phyloP scores from a whole-genome alignment of 2,888 invertebrate genomes.

The Myopa testacea region DNA sequence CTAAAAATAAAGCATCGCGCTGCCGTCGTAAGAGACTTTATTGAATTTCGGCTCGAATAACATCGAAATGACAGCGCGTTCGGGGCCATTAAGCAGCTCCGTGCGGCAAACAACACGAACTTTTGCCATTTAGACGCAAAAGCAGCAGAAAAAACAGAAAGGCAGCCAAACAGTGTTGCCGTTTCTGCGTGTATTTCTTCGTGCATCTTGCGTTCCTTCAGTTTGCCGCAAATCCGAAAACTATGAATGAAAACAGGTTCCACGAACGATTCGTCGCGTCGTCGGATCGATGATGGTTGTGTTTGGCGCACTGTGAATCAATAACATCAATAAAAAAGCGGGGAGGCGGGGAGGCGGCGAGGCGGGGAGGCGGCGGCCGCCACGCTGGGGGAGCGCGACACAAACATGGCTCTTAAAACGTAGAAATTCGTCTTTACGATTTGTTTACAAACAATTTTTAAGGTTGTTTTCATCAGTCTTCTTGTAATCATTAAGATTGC shows the following conservation, averaged over 20 bases:
- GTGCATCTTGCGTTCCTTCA: neutral
- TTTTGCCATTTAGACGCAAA: constrained; percentile 47
- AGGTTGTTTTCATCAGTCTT: neutral
- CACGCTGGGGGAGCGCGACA: neutral
- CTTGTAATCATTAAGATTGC: no score
- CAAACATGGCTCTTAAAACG: neutral
- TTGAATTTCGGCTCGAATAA: constrained; percentile 32
- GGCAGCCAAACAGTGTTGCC: constrained; percentile 18
- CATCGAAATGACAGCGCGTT: constrained; percentile 38
- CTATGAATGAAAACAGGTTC: constrained; percentile 12
- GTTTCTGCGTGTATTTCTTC: neutral
- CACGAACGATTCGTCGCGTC: neutral
- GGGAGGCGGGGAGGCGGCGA: no score
- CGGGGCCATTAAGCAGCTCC: constrained; percentile 45
- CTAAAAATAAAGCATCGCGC: neutral
- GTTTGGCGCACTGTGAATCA: neutral
- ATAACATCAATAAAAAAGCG: neutral
- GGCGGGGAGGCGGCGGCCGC: no score
- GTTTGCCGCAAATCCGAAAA: neutral
- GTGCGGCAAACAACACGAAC: constrained; percentile 51
- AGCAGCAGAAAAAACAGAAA: neutral
- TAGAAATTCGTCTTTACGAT: constrained; percentile 48
- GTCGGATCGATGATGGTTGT: neutral
- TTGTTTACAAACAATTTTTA: constrained; percentile 47
- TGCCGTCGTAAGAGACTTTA: constrained; percentile 13